Base-by-base conservation (phyloP, 2,888 invertebrate species). In the Drosophila merina region DNA sequence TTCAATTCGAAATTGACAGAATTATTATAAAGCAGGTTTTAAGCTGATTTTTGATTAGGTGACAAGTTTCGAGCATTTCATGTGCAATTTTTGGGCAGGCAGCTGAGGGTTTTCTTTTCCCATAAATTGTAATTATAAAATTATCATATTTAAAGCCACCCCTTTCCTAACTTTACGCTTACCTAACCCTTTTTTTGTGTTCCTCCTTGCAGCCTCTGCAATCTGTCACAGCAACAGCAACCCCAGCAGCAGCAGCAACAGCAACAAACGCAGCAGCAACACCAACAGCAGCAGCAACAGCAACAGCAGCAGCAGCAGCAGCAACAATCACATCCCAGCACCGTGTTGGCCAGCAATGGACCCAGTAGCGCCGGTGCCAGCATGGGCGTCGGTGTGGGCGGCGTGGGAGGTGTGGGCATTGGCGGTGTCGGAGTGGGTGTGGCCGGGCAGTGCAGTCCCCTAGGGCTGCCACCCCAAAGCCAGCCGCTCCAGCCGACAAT, bases 331-430 rank as follows among this genome's bases (percentile, higher is more conserved):
- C 81, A 75, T 56, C 59, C 80, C 57, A 92, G 93, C 89, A 93
- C 93, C 71, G 88, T 82, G 85, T 82, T 82, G 82, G 79, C 81
- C 74, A 82, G 85, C 79, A 81, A 82, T 79, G 81, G 81, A 75
- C 85, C 82, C 68, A 82, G 79, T 82, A 85, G 88, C 57, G 84
- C 83, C 73, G 84, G 83, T 38, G 93, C 95, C 56, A 52, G 57
- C 56, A 44, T 67, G 66, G 95, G 95, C 25, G 93, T 75, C 60
- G 81, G 86, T 69, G 76, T 80, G 56, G 82, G 76, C 60, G 81
- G 86, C 67, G 76, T 80, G 56, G 82, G 76, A 3, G 76, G 81
- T 89, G 92, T 93, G 88, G 93, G 93, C 66, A 79, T 79, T 40
- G 76, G 76, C 12, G 82, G 77, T 0, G 93, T 95, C 0, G 63